phyloP scores from a whole-genome alignment of 2,113 vertebrate genomes.

The Burhinus oedicnemus region DNA sequence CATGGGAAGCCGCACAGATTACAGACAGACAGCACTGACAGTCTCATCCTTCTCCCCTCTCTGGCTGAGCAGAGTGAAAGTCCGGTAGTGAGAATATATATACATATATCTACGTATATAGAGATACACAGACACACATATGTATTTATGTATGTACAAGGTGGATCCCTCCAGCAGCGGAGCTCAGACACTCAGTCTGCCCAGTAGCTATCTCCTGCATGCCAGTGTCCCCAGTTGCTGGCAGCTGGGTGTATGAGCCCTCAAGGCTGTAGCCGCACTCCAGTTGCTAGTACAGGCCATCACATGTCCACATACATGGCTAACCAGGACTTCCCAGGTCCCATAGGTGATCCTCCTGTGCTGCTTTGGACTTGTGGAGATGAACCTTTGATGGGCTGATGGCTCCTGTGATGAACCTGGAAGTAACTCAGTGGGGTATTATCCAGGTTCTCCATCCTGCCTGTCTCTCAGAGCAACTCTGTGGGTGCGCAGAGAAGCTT shows the following conservation, averaged over 20 bases:
- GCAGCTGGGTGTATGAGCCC: not conserved
- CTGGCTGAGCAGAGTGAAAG: not conserved
- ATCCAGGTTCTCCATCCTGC: not conserved
- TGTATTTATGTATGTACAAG: not conserved
- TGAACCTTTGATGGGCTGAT: not conserved
- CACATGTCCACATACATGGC: accelerated
- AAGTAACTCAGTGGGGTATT: not conserved
- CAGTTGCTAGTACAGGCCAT: not conserved
- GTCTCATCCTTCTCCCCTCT: not conserved
- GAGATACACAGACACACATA: not conserved
- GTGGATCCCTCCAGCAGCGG: not conserved
- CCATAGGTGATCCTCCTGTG: not conserved
- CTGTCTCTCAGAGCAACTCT: not conserved
- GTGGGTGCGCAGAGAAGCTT: not conserved
- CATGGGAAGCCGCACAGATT: not conserved
- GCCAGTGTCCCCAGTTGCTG: not conserved
- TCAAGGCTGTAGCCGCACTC: accelerated
- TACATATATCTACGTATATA: not conserved
- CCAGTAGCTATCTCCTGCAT: not conserved
- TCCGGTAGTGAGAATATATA: not conserved
- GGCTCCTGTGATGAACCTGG: not conserved
- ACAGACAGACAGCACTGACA: accelerated
- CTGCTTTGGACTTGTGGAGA: not conserved
- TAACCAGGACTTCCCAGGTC: not conserved
- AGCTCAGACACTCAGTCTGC: not conserved